A percentile compares a stretch with the other conserved stretches of the same genome.
Evolutionary conservation across 2,113 vertebrate species (phyloP).

Genomic region (Plecturocebus donacophilus): DNA sequence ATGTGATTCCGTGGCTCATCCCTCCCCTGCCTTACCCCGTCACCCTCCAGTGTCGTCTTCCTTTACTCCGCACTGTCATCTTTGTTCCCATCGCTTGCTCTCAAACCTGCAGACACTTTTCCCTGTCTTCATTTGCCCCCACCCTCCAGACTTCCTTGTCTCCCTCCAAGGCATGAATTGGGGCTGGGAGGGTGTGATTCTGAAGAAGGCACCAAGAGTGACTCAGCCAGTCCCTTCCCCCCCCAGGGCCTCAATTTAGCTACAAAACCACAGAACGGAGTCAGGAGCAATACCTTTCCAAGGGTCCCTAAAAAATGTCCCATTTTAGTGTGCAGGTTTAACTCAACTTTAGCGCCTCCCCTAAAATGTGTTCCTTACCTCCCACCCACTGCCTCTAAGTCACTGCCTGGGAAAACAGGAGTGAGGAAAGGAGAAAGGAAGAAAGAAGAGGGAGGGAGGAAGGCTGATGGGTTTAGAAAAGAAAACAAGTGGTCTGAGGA

Average conservation of each 20-base stretch:
- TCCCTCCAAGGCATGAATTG: rapidly evolving
- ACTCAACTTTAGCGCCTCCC: not conserved
- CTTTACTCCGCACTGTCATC: not conserved
- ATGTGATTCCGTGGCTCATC: not conserved
- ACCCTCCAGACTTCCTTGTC: too few relatives aligned
- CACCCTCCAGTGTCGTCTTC: not conserved
- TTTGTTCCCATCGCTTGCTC: not conserved
- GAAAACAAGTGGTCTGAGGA: not conserved
- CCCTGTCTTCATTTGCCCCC: not conserved
- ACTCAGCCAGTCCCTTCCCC: not conserved
- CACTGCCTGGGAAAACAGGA: not conserved
- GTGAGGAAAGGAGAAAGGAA: not conserved
- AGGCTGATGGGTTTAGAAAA: not conserved
- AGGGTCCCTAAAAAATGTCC: not conserved
- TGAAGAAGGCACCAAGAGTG: rapidly evolving
- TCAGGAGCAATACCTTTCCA: not conserved
- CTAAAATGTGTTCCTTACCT: not conserved
- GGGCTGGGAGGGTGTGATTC: not conserved
- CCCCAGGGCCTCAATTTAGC: rapidly evolving
- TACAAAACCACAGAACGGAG: not conserved
- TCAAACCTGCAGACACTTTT: not conserved
- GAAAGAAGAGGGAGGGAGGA: not conserved
- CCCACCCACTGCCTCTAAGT: not conserved
- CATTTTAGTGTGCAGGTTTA: not conserved
- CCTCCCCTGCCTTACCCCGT: not conserved